phyloP scores from a whole-genome alignment of 1,140 invertebrate species.

The Brachionus sp. region DNA sequence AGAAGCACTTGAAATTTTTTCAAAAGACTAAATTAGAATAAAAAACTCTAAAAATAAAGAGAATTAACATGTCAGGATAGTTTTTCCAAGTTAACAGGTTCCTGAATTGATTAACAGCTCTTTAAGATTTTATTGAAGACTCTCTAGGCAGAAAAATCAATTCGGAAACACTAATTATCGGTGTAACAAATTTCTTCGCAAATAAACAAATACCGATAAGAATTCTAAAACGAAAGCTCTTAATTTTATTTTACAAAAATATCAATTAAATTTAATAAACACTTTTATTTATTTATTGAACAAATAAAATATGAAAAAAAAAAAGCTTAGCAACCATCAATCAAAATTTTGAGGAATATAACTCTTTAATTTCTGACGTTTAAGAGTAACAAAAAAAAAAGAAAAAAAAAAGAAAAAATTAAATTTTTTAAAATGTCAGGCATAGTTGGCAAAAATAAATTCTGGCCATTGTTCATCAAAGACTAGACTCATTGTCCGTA shows the following conservation, averaged over 20 bases:
- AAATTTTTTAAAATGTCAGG: not conserved
- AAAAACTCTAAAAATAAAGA: not conserved
- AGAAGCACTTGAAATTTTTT: not conserved
- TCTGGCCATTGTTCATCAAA: not conserved
- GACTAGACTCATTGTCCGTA: not conserved
- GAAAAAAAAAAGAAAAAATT: not conserved
- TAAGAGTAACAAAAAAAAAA: not conserved
- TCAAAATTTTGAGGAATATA: slow-evolving; percentile 8
- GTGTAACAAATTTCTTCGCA: not conserved
- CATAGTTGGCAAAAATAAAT: not conserved
- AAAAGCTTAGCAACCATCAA: slow-evolving; percentile 30
- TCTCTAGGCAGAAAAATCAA: not conserved
- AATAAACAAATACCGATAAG: not conserved
- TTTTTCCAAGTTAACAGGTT: not conserved
- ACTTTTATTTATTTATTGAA: not conserved
- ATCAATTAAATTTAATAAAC: slow-evolving; percentile 34
- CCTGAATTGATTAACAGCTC: not conserved
- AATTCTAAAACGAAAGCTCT: slow-evolving; percentile 1
- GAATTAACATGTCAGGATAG: too few relatives aligned
- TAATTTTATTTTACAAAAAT: not conserved
- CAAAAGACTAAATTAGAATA: not conserved
- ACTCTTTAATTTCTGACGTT: slow-evolving; percentile 24
- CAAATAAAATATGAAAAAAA: not conserved
- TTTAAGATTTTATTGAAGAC: not conserved
- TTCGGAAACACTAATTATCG: not conserved